Base-by-base conservation (phyloP, 2,888 invertebrate genomes). In the Lathronympha strigana region DNA sequence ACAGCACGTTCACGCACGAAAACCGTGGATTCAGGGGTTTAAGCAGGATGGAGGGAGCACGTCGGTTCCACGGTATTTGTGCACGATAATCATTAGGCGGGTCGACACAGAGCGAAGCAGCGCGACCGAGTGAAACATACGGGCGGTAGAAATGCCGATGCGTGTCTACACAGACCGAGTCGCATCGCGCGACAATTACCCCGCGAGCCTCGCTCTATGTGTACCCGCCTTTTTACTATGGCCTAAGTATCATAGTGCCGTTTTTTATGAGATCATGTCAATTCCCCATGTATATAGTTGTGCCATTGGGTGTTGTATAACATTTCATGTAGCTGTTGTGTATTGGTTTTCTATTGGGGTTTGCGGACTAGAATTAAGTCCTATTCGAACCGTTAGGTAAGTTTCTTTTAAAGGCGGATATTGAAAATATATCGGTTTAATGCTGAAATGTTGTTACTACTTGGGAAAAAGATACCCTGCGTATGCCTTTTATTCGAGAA, bases 261-360 rank as follows among this genome's bases (percentile, higher is more conserved):
- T 76, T 78, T 79, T 68, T 81, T 82, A 79, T 82, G 76, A 76
- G 77, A 85, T 82, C 80, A 86, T 87, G 91, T 92, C 91, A 92
- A 91, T 92, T 90, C 84, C 89, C 80, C 76, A 78, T 91, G 90
- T 90, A 90, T 78, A 91, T 91, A 91, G 82, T 84, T 76, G 91
- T 91, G 91, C 91, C 90, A 91, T 91, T 84, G 70, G 77, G 75
- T 83, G 80, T 86, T 47, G 58, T 60, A 50, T 73, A 73, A 76
- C 77, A 76, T 81, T 83, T 75, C 74, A 73, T 76, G 78, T 85
- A 82, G 84, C 71, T 80, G 79, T 81, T 79, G 81, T 86, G 79
- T 84, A 80, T 76, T 76, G 73, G 25, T 64, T 51, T 63, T 57
- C 31, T 40, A 51, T 40, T 38, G 47, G 54, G 61, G 40, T n/a